Evolutionary conservation across 2,888 invertebrate species (phyloP).

Genomic region (Polydesmus complanatus): DNA sequence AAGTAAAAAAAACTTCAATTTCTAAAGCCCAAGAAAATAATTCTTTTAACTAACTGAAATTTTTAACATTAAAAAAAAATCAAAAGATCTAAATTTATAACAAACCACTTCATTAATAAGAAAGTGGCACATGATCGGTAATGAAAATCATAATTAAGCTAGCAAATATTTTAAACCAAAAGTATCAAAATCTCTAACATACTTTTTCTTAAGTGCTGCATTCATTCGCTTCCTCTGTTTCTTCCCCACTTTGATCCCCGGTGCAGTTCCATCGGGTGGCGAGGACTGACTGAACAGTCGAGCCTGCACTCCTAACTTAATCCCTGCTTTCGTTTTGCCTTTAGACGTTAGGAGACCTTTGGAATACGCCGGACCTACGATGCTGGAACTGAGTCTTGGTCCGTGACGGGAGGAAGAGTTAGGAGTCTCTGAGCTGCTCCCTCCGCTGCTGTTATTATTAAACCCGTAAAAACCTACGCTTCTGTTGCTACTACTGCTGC

Average conservation of each 20-base stretch:
- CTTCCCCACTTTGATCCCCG: conserved; percentile 24
- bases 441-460: not conserved
- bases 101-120: too few relatives aligned
- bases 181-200: not conserved
- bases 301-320: not conserved
- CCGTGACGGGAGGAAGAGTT: conserved; percentile 15
- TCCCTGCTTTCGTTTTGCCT: not conserved
- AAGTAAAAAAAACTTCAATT: too few relatives aligned
- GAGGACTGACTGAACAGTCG: too few relatives aligned
- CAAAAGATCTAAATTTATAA: too few relatives aligned
- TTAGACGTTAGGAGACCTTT: not conserved
- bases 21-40: too few relatives aligned
- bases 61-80: too few relatives aligned
- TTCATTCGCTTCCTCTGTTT: conserved; percentile 31
- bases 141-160: too few relatives aligned
- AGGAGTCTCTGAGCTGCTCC: not conserved
- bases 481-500: conserved; percentile 14
- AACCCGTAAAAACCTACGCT: conserved; percentile 12
- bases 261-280: not conserved
- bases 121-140: too few relatives aligned
- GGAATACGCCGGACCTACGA: conserved; percentile 17
- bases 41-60: too few relatives aligned
- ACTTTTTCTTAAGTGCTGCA: conserved; percentile 17
- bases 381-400: conserved; percentile 20
- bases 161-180: not conserved